Evolutionary conservation across 53 echinoderm and acorn worm species (phyloP).

Genomic region (Mesocentrotus franciscanus): DNA sequence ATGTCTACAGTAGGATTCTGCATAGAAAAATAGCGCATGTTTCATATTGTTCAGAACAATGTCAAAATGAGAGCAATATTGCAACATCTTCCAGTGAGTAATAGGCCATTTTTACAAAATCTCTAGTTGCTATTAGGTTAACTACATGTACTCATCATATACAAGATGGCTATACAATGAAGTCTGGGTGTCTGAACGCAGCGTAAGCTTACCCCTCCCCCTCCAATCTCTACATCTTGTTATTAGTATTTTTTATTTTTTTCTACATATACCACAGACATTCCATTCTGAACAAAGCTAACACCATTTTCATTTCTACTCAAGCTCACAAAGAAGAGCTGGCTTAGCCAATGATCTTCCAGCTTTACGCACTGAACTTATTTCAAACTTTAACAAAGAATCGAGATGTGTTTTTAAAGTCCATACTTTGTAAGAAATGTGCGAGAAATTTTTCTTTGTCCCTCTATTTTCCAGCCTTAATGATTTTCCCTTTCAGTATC

Average conservation of each 20-base stretch:
- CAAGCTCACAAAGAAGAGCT: neutral
- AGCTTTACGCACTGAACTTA: neutral
- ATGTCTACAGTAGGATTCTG: too few relatives aligned
- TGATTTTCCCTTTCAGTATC: neutral
- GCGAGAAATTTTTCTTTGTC: neutral
- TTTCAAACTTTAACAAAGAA: constrained; percentile 24
- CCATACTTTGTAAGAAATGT: neutral
- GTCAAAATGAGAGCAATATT: too few relatives aligned
- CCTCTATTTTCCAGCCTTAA: neutral
- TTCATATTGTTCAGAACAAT: too few relatives aligned
- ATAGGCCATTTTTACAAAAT: too few relatives aligned
- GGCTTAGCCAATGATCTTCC: neutral
- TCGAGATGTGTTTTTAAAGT: neutral
- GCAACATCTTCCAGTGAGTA: too few relatives aligned
- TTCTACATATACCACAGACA: neutral
- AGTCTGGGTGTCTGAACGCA: too few relatives aligned
- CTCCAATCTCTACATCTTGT: neutral
- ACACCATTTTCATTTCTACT: neutral
- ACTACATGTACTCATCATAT: too few relatives aligned
- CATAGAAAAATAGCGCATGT: too few relatives aligned
- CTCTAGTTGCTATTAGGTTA: too few relatives aligned
- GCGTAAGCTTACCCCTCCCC: neutral
- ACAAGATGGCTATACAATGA: too few relatives aligned
- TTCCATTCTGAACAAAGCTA: constrained; percentile 1
- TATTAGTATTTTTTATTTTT: neutral